Evolutionary conservation across 2,888 invertebrate genomes (phyloP).

Genomic region (Polietes domitor): DNA sequence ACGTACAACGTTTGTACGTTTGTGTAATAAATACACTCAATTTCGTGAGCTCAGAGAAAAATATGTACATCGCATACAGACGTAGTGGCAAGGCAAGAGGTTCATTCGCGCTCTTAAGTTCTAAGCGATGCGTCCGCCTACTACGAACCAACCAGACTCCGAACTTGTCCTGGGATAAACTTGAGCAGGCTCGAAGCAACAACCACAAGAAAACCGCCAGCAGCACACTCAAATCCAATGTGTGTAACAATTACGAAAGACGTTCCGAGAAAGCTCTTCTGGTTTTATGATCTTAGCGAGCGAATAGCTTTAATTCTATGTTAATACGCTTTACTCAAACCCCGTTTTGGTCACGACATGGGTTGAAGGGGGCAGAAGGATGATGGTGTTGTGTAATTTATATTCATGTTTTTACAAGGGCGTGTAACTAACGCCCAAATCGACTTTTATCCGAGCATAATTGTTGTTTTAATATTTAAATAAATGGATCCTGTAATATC

Average conservation of each 20-base stretch:
- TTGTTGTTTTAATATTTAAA: too few species aligned
- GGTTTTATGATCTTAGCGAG: not conserved
- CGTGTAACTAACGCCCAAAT: too few species aligned
- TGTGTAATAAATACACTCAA: not conserved
- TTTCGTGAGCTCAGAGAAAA: not conserved
- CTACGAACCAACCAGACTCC: not conserved
- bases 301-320: not conserved
- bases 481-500: too few species aligned
- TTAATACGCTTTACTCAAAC: too few species aligned
- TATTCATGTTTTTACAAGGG: too few species aligned
- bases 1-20: not conserved
- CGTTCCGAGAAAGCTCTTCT: constrained; percentile 1
- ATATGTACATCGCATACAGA: not conserved
- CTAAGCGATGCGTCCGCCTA: too few species aligned
- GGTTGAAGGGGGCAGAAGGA: too few species aligned
- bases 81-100: not conserved
- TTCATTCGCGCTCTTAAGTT: not conserved
- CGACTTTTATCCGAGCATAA: too few species aligned
- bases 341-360: too few species aligned
- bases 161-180: not conserved
- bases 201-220: not conserved
- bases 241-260: not conserved
- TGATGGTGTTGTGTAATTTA: too few species aligned
- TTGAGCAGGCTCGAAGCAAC: not conserved
- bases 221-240: not conserved